A percentile compares a stretch with the other conserved stretches of the same genome.
These are phyloP conservation scores for Lycocorax pyrrhopterus DNA, from an alignment of 2,113 vertebrate genomes.

Conservation along the genomic window DNA sequence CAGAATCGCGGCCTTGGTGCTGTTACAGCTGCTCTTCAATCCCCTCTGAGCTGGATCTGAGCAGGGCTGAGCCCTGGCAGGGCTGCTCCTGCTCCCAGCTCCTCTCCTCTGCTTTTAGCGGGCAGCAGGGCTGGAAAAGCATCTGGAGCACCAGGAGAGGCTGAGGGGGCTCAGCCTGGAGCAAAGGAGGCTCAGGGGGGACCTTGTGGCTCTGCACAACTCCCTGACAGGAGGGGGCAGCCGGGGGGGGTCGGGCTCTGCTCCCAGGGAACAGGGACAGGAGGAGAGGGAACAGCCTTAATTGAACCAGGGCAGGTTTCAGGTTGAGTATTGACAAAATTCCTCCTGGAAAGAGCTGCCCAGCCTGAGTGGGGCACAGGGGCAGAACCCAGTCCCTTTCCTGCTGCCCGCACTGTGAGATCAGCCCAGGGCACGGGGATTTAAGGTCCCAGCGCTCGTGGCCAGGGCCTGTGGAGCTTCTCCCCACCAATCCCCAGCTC, in stretches of 20 bases:
- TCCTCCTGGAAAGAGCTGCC: not conserved
- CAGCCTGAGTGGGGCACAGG: not conserved
- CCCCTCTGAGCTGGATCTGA: not conserved
- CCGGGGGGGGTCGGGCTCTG: not conserved
- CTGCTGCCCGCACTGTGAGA: not conserved
- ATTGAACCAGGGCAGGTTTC: accelerated
- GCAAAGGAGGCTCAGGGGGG: not conserved
- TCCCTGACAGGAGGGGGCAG: not conserved
- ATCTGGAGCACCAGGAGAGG: not conserved
- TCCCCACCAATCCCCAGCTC: not conserved
- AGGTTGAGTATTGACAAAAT: not conserved
- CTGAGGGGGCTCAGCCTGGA: not conserved
- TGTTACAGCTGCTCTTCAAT: not conserved
- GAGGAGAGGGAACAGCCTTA: not conserved
- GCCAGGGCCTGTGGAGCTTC: not conserved
- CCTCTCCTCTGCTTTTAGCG: not conserved
- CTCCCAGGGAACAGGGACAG: not conserved
- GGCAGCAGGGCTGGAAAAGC: not conserved
- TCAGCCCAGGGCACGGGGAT: not conserved
- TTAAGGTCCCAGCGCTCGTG: accelerated
- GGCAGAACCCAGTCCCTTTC: not conserved
- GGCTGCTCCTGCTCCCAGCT: not conserved
- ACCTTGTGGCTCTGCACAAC: not conserved
- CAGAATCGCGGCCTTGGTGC: not conserved
- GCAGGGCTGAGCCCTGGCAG: not conserved